phyloP scores from a whole-genome alignment of 2,113 vertebrate species.

The Phalacrocorax aristotelis region DNA sequence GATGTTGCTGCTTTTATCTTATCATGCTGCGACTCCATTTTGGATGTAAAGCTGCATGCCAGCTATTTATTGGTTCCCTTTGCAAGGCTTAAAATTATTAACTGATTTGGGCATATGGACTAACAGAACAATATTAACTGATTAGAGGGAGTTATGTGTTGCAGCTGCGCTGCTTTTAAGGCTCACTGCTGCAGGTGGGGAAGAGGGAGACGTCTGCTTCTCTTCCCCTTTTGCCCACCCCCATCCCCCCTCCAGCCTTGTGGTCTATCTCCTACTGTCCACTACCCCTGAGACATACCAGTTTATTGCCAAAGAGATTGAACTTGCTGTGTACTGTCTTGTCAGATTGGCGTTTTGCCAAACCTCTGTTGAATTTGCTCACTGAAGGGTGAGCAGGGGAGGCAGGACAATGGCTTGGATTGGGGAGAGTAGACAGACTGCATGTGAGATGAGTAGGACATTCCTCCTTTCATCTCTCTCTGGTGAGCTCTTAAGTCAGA shows the following conservation, averaged over 20 bases:
- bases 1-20: neutral
- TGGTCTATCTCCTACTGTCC: neutral
- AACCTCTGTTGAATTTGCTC: neutral
- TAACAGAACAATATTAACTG: neutral
- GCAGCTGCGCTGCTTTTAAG: neutral
- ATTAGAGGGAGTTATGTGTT: neutral
- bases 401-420: neutral
- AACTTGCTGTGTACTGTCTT: neutral
- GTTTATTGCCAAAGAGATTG: neutral
- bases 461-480: neutral
- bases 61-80: neutral
- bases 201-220: neutral
- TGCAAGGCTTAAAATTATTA: neutral
- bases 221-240: neutral
- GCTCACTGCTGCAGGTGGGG: neutral
- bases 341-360: neutral
- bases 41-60: neutral
- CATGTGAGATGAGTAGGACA: neutral
- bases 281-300: neutral
- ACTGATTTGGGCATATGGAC: neutral
- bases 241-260: accelerated
- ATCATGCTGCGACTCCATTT: neutral
- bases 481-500: neutral
- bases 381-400: neutral
- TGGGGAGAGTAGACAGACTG: neutral